Evolutionary conservation across 2,888 invertebrate genomes (phyloP).

Genomic region (Trilocha varians): DNA sequence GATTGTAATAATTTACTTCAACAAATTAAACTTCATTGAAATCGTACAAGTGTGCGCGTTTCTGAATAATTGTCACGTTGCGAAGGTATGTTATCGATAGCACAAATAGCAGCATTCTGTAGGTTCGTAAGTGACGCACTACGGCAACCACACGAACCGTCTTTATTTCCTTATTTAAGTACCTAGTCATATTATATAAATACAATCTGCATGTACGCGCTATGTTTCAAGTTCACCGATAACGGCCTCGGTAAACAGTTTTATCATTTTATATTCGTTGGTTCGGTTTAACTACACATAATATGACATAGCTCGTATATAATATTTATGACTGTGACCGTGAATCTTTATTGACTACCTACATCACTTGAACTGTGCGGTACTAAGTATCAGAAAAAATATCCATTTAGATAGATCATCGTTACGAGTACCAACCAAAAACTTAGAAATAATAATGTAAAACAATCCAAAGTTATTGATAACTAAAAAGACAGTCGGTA

Average conservation of each 20-base stretch:
- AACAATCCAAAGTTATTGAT: too few species aligned
- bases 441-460: too few species aligned
- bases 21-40: slow-evolving; percentile 1
- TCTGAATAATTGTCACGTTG: slow-evolving; percentile 26
- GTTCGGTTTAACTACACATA: slow-evolving; percentile 24
- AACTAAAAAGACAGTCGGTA: too few species aligned
- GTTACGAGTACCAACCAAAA: too few species aligned
- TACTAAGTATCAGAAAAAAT: not conserved
- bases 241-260: slow-evolving; percentile 43
- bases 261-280: slow-evolving; percentile 34
- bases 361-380: slow-evolving; percentile 11
- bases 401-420: not conserved
- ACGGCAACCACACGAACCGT: slow-evolving; percentile 25
- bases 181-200: slow-evolving; percentile 33
- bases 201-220: slow-evolving; percentile 40
- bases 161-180: slow-evolving; percentile 46
- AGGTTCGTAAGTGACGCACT: slow-evolving; percentile 29
- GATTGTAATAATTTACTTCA: not conserved
- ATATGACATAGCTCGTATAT: slow-evolving; percentile 23
- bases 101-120: slow-evolving; percentile 18
- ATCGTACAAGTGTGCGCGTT: slow-evolving; percentile 12
- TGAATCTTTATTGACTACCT: slow-evolving; percentile 20
- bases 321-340: slow-evolving; percentile 21
- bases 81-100: slow-evolving; percentile 15
- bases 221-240: slow-evolving; percentile 59